Base-by-base conservation (phyloP, 2,888 invertebrate genomes). In the Galeopsomyia nigrocyanea region DNA sequence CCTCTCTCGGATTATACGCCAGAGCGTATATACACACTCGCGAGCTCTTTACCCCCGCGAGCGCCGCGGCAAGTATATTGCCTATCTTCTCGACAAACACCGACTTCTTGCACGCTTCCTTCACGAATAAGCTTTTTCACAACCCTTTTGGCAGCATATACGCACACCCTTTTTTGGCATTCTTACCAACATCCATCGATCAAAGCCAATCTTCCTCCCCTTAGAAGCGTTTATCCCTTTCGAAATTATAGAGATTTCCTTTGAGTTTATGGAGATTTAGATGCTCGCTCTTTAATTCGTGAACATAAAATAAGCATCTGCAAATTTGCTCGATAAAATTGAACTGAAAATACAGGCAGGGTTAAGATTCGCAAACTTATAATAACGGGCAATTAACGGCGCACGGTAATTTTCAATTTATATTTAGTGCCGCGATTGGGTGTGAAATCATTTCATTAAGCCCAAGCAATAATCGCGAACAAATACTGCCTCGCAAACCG, bases 1-100 rank as follows among this genome's bases (percentile, higher is more conserved):
- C 75, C 76, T 26, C 61, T 67, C 62, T 22, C 56, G 62, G 47
- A 9, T 26, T 22, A 13, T 31, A 17, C 46, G 22, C 13, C n/a
- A 21, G 26, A 17, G 61, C 22, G 10, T 63, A 63, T 63, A 63
- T 46, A 47, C 70, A 63, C 50, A 75, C 65, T 62, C 56, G 47
- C 62, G 50, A 68, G 47, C 56, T 46, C 39, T 39, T 39, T 39
- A 39, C 39, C n/a, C 39, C 50, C 21, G n/a, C 39, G 47, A 22
- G 55, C 47, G 62, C 60, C 58, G 67, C 63, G 53, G 39, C 60
- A 73, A 72, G 64, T 63, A 72, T 26, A 26, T 68, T 64, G 60
- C 47, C 53, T 61, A 22, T 19, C 19, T 26, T 50, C 69, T 39
- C 10, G 10, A 13, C 39, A 39, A 39, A 39, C 39, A 39, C 39